Percentiles rank a stretch among this genome's conserved stretches.
These are phyloP conservation scores for Cheiracanthium punctorium DNA, from an alignment of 2,888 invertebrate genomes.

Conservation along the genomic window DNA sequence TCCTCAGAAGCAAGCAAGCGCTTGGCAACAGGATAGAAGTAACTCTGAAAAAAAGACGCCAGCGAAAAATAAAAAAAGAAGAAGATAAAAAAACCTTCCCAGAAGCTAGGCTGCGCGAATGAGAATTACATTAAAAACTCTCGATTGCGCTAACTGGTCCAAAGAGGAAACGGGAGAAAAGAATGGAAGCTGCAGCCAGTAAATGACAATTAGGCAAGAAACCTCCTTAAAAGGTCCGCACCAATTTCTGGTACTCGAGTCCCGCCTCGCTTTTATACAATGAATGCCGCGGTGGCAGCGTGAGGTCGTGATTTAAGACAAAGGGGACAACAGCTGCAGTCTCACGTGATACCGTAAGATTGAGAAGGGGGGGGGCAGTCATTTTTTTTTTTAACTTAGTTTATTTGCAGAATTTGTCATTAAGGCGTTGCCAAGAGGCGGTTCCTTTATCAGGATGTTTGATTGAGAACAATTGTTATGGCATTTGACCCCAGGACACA, in stretches of 20 bases:
- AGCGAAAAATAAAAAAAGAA: too few species aligned
- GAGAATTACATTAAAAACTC: slow-evolving; percentile 64
- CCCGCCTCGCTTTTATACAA: slow-evolving; percentile 45
- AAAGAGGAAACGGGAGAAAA: slow-evolving; percentile 59
- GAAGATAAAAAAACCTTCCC: not conserved
- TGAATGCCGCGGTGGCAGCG: slow-evolving; percentile 21
- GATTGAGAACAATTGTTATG: slow-evolving; percentile 46
- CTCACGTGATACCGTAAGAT: slow-evolving; percentile 24
- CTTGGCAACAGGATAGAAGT: slow-evolving; percentile 17
- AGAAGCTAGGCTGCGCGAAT: slow-evolving; percentile 13
- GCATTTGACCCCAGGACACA: slow-evolving; percentile 40
- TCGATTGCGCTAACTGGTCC: slow-evolving; percentile 38
- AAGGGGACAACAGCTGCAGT: slow-evolving; percentile 42
- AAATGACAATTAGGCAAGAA: slow-evolving; percentile 64
- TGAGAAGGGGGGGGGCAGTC: not conserved
- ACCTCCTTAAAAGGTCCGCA: slow-evolving; percentile 62
- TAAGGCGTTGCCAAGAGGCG: slow-evolving; percentile 53
- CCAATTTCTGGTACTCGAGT: slow-evolving; percentile 36
- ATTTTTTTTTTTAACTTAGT: slow-evolving; percentile 23
- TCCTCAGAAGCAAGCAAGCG: not conserved
- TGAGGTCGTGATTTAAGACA: slow-evolving; percentile 66
- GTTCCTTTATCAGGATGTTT: slow-evolving; percentile 42
- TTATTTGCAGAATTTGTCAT: slow-evolving; percentile 48
- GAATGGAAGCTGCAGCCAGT: too few species aligned
- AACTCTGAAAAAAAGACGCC: not conserved